Percentiles rank a stretch among this genome's conserved stretches.
phyloP scores from a whole-genome alignment of 1,140 invertebrate genomes.

The Cydia fagiglandana region DNA sequence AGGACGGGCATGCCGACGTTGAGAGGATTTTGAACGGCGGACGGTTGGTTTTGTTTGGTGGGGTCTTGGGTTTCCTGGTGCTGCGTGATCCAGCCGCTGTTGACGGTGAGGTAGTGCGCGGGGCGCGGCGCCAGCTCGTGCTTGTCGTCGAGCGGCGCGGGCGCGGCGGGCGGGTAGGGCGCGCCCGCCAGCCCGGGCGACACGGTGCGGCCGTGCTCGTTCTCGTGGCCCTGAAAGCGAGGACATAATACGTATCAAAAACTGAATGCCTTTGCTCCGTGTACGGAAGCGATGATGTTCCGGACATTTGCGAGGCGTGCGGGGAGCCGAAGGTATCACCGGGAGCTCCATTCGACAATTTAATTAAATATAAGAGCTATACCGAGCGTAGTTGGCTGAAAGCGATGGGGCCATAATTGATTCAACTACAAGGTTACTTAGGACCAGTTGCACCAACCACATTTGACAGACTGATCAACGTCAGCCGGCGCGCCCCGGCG shows the following conservation, averaged over 20 bases:
- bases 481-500: too few species aligned
- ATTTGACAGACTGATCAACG: too few species aligned
- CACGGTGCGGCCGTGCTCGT: conserved; percentile 54
- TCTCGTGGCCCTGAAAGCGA: conserved; percentile 52
- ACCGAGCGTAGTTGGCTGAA: too few species aligned
- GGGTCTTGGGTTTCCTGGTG: conserved; percentile 55
- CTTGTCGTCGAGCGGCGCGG: conserved; percentile 48
- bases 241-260: not conserved
- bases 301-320: too few species aligned
- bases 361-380: too few species aligned
- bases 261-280: too few species aligned
- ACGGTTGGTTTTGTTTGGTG: conserved; percentile 49
- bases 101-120: conserved; percentile 73
- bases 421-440: too few species aligned
- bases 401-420: too few species aligned
- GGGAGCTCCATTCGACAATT: too few species aligned
- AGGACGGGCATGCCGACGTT: conserved; percentile 73
- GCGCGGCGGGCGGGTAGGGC: conserved; percentile 41
- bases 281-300: too few species aligned
- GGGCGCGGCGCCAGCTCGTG: conserved; percentile 68
- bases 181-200: conserved; percentile 52
- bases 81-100: conserved; percentile 72
- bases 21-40: conserved; percentile 45
- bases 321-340: too few species aligned
- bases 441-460: too few species aligned